Percentiles rank a stretch among this genome's conserved stretches.
Evolutionary conservation across 2,888 invertebrate genomes (phyloP).

Genomic region (Thelaira solivaga): DNA sequence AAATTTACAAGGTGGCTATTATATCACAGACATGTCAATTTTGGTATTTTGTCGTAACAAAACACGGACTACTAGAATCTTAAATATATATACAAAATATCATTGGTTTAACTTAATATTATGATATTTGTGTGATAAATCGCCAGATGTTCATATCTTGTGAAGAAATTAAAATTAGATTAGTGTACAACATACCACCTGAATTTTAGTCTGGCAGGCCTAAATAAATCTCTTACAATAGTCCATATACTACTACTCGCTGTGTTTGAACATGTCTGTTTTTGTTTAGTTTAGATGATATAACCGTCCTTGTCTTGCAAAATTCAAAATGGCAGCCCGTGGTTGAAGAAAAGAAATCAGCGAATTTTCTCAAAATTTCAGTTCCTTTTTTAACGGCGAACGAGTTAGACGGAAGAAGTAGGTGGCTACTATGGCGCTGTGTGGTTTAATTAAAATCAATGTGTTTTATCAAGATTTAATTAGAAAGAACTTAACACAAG

Average conservation of each 20-base stretch:
- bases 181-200: no score
- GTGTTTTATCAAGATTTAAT: constrained; percentile 50
- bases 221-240: no score
- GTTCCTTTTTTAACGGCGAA: constrained; percentile 61
- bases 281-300: neutral
- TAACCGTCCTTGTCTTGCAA: neutral
- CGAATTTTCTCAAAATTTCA: constrained; percentile 51
- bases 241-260: constrained; percentile 21
- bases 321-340: constrained; percentile 54
- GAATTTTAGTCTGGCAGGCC: no score
- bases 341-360: constrained; percentile 41
- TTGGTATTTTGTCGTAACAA: no score
- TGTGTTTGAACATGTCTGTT: neutral
- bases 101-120: no score
- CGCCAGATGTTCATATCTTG: no score
- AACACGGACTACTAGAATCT: no score
- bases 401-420: constrained; percentile 56
- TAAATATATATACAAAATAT: no score
- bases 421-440: constrained; percentile 54
- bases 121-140: no score
- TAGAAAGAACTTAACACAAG: constrained; percentile 38
- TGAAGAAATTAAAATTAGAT: no score
- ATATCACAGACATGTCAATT: no score
- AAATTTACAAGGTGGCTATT: no score
- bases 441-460: constrained; percentile 53